Conservation (phyloP, 2,888 invertebrate genomes). For the Ctenicera cuprea region DNA sequence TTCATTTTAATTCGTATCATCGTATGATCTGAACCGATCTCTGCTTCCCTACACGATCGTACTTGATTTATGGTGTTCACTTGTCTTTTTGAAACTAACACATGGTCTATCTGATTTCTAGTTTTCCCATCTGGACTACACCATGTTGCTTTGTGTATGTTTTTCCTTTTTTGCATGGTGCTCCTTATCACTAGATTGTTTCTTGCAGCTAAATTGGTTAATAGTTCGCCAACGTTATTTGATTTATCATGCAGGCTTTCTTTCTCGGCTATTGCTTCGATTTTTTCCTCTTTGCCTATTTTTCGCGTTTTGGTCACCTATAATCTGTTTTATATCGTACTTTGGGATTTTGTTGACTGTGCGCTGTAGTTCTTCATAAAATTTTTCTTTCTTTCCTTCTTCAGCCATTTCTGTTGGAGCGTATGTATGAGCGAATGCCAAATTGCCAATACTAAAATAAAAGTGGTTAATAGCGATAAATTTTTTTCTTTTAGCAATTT, state of each 20-base stretch:
- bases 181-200: background rate
- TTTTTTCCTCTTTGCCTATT: background rate
- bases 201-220: background rate
- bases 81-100: constrained; percentile 11
- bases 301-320: background rate
- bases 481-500: too few species aligned
- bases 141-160: constrained; percentile 1
- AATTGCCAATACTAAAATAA: too few species aligned
- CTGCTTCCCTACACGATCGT: background rate
- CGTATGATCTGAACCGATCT: background rate
- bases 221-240: background rate
- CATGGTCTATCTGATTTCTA: constrained; percentile 8
- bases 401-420: background rate
- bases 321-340: background rate
- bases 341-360: background rate
- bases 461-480: too few species aligned
- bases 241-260: background rate
- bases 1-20: too few species aligned
- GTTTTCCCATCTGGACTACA: background rate
- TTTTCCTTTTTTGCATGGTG: constrained; percentile 2
- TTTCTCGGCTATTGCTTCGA: background rate
- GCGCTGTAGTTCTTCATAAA: background rate
- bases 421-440: background rate
- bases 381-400: background rate
- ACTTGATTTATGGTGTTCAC: background rate